These are phyloP conservation scores for Paragorgia papillata DNA, from an alignment of 92 coral and sea anemone genomes.

Conservation along the genomic window DNA sequence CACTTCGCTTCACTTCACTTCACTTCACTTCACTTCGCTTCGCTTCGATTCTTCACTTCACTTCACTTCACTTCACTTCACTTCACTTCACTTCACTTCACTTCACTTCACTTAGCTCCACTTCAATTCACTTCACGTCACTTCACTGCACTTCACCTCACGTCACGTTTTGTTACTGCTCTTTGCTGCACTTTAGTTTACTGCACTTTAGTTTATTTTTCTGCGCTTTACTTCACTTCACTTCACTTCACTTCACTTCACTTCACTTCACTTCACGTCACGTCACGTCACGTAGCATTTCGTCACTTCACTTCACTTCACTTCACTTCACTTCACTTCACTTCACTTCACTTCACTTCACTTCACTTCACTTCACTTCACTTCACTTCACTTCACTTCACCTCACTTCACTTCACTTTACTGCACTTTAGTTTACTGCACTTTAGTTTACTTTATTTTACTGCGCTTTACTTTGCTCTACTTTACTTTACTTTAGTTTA, in stretches of 20 bases:
- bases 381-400: background rate
- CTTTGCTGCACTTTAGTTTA: background rate
- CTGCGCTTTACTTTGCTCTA: background rate
- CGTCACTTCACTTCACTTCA: background rate
- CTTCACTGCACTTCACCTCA: slow-evolving; percentile 29
- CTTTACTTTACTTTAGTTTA: background rate
- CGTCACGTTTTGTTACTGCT: slow-evolving; percentile 1
- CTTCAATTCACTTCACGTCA: slow-evolving; percentile 23
- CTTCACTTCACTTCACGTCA: background rate
- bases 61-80: slow-evolving; percentile 15
- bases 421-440: background rate
- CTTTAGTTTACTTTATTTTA: background rate
- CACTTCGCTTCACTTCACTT: slow-evolving; percentile 31
- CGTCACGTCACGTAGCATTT: background rate
- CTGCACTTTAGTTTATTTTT: background rate
- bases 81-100: slow-evolving; percentile 1
- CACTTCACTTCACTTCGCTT: slow-evolving; percentile 29
- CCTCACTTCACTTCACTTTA: background rate
- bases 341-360: background rate
- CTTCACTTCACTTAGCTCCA: background rate
- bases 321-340: background rate
- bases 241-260: background rate
- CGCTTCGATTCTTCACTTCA: background rate
- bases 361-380: background rate
- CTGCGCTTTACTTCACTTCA: slow-evolving; percentile 20